These are phyloP conservation scores for Goniozus legneri DNA, from an alignment of 1,140 invertebrate species.

Conservation along the genomic window DNA sequence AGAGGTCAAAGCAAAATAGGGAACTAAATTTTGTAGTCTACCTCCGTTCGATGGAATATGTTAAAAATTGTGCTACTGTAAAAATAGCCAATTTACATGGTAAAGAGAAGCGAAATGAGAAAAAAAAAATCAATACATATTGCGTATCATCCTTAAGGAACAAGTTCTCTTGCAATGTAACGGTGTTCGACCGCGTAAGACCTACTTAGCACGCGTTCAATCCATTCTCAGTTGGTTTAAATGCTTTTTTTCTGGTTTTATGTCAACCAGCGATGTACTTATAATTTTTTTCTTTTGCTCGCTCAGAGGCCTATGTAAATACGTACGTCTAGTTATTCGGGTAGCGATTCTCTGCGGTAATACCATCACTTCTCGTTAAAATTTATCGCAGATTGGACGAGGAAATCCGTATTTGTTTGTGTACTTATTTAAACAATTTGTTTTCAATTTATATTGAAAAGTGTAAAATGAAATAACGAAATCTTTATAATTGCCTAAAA, in stretches of 20 bases:
- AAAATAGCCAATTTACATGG: too few relatives aligned
- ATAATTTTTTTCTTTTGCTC: neutral
- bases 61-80: too few relatives aligned
- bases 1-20: too few relatives aligned
- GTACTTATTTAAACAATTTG: neutral
- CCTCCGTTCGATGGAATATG: too few relatives aligned
- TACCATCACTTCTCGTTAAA: neutral
- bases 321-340: neutral
- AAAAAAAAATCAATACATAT: too few relatives aligned
- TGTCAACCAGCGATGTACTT: neutral
- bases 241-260: too few relatives aligned
- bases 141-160: too few relatives aligned
- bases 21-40: too few relatives aligned
- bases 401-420: neutral
- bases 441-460: constrained; percentile 2
- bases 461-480: neutral
- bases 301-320: neutral
- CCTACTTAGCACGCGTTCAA: neutral
- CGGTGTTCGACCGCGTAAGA: neutral
- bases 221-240: neutral
- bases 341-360: too few relatives aligned
- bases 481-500: neutral
- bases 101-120: too few relatives aligned
- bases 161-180: too few relatives aligned
- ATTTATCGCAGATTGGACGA: neutral